Base-by-base conservation (phyloP, 2,888 invertebrate species). In the Caenorhabditis sp. region DNA sequence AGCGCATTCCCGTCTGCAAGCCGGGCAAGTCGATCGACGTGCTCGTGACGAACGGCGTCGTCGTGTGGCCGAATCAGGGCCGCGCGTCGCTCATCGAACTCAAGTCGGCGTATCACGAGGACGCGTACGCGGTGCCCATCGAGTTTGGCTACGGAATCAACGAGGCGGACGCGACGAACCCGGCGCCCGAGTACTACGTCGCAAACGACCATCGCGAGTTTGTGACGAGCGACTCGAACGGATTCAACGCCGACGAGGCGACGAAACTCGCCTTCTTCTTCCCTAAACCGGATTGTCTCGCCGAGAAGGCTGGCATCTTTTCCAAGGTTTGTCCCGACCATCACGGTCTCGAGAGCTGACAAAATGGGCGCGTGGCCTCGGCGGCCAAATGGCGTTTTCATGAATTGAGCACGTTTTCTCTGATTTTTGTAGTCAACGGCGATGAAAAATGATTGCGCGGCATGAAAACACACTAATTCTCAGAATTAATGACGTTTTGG, bases 131-230 rank as follows among this genome's bases (percentile, higher is more conserved):
- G n/a, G 41, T 66, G n/a, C 4, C 39, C 13, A 13, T 68, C n/a
- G 68, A 68, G 43, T 68, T 68, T 24, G 68, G 68, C 11, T 68
- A 59, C 35, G 55, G 62, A 41, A 35, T 32, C 5, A 11, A 2
- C 3, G 30, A 27, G 15, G 35, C 11, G 24, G 8, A 43, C n/a
- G 11, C 15, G n/a, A 3, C 11, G 22, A 9, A 45, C 20, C 11
- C 43, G 15, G 17, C 15, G 0, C 30, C 53, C 2, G 55, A 65
- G 24, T 68, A 17, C 15, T 68, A 59, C 32, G 4, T 68, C 26
- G 56, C 35, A 15, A 68, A 68, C 26, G 35, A 43, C 13, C 56
- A 68, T 45, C 58, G 68, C 17, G 68, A 68, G 52, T 15, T 50
- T 35, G 68, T 68, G 8, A 27, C 41, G 20, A 48, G 46, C n/a